phyloP scores from a whole-genome alignment of 2,113 vertebrate species.

The Erythrolamprus reginae region DNA sequence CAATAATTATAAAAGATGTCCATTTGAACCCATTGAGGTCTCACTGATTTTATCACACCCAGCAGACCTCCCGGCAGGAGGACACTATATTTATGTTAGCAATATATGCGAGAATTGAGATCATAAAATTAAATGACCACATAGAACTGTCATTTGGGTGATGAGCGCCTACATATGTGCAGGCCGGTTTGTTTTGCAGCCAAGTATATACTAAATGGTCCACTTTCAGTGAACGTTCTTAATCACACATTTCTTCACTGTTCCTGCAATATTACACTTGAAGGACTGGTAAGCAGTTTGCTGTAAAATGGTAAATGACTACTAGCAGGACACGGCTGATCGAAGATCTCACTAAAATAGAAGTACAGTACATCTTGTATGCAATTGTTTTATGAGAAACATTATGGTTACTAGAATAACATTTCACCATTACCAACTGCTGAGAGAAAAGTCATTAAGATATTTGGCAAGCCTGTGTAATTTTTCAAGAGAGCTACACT shows the following conservation, averaged over 20 bases:
- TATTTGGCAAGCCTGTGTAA: constrained; percentile 75
- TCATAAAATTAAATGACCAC: constrained; percentile 94
- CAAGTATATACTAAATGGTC: constrained; percentile 70
- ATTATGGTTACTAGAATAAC: constrained; percentile 84
- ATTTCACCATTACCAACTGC: constrained; percentile 82
- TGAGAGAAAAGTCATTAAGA: constrained; percentile 82
- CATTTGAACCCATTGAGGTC: constrained; percentile 88
- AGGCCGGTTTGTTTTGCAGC: constrained; percentile 78
- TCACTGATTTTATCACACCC: constrained; percentile 86
- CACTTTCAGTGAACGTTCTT: constrained; percentile 78
- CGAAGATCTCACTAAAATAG: constrained; percentile 76
- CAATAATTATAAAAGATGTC: constrained; percentile 91
- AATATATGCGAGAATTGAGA: constrained; percentile 97
- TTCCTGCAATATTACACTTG: constrained; percentile 75
- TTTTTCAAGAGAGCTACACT: constrained; percentile 75
- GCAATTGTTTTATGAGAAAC: constrained; percentile 80
- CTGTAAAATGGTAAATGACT: constrained; percentile 74
- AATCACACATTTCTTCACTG: constrained; percentile 81
- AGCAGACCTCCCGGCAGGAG: constrained; percentile 81
- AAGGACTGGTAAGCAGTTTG: constrained; percentile 73
- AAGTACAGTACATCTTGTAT: constrained; percentile 78
- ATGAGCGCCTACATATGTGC: constrained; percentile 76
- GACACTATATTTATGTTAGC: constrained; percentile 95
- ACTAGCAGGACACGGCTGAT: constrained; percentile 64
- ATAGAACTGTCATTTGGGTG: constrained; percentile 87